These are phyloP conservation scores for Rhinichthys osculus DNA, from an alignment of 2,797 vertebrate species.

Conservation along the genomic window DNA sequence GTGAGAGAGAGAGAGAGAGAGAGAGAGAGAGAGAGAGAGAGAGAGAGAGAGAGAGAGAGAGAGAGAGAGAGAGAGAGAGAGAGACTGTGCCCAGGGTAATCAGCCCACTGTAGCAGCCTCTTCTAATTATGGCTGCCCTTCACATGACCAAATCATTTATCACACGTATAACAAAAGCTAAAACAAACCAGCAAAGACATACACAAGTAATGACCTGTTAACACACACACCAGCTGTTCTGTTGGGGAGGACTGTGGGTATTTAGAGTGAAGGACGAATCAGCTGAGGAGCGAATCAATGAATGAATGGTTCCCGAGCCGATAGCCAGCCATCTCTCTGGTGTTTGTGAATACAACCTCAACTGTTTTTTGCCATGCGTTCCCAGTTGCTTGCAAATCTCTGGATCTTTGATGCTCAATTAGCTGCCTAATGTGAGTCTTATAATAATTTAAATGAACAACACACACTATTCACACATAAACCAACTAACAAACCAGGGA, in stretches of 20 bases:
- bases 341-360: neutral
- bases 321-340: neutral
- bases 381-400: constrained; percentile 4
- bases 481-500: neutral
- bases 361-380: neutral
- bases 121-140: constrained; percentile 51
- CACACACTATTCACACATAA: neutral
- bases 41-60: neutral
- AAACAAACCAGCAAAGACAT: constrained; percentile 34
- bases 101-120: constrained; percentile 32
- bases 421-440: neutral
- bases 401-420: constrained; percentile 14
- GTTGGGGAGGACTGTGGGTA: constrained; percentile 8
- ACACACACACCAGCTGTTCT: constrained; percentile 42
- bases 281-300: constrained; percentile 27
- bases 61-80: neutral
- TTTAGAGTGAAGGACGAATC: constrained; percentile 40
- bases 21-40: neutral
- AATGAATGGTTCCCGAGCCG: neutral
- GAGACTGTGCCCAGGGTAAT: constrained; percentile 30
- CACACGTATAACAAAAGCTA: constrained; percentile 42
- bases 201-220: constrained; percentile 6
- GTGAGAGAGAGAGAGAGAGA: neutral
- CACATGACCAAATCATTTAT: constrained; percentile 49
- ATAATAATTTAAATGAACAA: neutral